A percentile compares a stretch with the other conserved stretches of the same genome.
phyloP scores from a whole-genome alignment of 2,888 invertebrate genomes.

The Hypomecis punctinalis region DNA sequence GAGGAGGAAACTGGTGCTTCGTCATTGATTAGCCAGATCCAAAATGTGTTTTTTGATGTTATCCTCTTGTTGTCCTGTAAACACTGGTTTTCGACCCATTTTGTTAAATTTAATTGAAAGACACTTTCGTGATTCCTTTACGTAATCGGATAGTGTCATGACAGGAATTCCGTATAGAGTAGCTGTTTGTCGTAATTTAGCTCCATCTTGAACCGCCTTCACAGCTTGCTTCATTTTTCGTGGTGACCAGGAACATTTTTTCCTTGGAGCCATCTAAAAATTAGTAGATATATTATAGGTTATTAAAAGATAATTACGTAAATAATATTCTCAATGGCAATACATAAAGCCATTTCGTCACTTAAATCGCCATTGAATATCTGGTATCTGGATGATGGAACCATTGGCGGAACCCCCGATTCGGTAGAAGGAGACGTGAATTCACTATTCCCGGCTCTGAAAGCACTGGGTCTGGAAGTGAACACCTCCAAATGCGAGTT shows the following conservation, averaged over 20 bases:
- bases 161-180: slow-evolving; percentile 5
- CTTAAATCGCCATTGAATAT: no score
- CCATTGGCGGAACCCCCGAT: no score
- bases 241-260: slow-evolving; percentile 11
- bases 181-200: slow-evolving; percentile 5
- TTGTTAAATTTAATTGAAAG: slow-evolving; percentile 3
- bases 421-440: no score
- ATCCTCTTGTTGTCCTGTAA: slow-evolving; percentile 1
- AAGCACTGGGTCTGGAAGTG: no score
- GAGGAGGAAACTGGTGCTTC: slow-evolving; percentile 13
- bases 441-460: no score
- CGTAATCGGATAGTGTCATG: slow-evolving; percentile 3
- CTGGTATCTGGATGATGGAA: no score
- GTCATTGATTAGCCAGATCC: neutral
- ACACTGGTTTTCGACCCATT: slow-evolving; percentile 3
- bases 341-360: no score
- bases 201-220: slow-evolving; percentile 3
- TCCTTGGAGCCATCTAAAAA: slow-evolving; percentile 1
- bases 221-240: slow-evolving; percentile 8
- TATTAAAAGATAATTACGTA: neutral
- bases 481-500: no score
- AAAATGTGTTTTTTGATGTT: slow-evolving; percentile 1
- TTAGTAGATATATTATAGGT: neutral
- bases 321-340: no score
- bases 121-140: neutral